A percentile compares a stretch with the other conserved stretches of the same genome.
phyloP scores from a whole-genome alignment of 2,888 invertebrate genomes.

The Carcina quercana region DNA sequence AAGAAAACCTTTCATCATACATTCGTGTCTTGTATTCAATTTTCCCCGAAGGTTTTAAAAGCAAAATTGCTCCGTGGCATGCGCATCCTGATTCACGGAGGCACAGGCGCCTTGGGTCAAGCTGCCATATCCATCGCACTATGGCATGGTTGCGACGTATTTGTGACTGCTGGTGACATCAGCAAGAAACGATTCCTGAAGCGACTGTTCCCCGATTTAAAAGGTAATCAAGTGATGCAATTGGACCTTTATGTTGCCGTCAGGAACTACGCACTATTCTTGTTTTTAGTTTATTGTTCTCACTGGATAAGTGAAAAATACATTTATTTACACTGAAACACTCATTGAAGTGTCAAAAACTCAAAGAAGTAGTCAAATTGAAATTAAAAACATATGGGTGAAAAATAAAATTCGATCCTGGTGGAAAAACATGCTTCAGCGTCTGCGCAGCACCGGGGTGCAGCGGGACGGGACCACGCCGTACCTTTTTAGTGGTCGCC shows the following conservation, averaged over 20 bases:
- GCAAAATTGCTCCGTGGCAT: constrained; percentile 2
- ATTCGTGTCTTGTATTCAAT: constrained; percentile 6
- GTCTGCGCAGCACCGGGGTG: too few species aligned
- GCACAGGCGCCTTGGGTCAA: constrained; percentile 27
- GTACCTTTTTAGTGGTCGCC: too few species aligned
- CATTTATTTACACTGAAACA: too few species aligned
- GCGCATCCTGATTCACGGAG: constrained; percentile 23
- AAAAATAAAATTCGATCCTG: not conserved
- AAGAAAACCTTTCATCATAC: too few species aligned
- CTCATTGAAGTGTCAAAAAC: too few species aligned
- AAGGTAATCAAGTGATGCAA: constrained; percentile 24
- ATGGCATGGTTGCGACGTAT: constrained; percentile 24
- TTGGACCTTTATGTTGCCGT: not conserved
- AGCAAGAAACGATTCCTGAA: constrained; percentile 29
- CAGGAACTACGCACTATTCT: too few species aligned
- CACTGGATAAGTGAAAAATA: too few species aligned
- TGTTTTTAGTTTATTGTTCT: too few species aligned
- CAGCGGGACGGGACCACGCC: too few species aligned
- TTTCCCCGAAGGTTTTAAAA: constrained; percentile 14
- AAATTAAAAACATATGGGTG: not conserved
- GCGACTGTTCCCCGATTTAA: constrained; percentile 31
- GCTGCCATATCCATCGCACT: constrained; percentile 32
- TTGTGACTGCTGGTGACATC: constrained; percentile 32
- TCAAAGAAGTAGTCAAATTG: not conserved
- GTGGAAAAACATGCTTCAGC: too few species aligned